Conservation (phyloP, 2,113 vertebrate genomes). For the Sisor rabdophorus region DNA sequence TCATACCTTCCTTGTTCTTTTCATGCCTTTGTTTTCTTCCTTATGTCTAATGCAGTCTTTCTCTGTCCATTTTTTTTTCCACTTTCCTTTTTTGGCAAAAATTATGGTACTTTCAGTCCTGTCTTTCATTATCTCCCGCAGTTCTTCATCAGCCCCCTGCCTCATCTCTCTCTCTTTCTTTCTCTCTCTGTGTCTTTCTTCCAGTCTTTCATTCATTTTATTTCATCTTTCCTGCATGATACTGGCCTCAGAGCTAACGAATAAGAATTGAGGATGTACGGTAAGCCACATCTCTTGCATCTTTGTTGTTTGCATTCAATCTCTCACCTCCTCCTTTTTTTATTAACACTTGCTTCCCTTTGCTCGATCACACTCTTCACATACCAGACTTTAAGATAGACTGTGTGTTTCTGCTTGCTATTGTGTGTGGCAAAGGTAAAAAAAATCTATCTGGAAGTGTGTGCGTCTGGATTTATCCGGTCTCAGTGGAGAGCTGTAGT, state of each 20-base stretch:
- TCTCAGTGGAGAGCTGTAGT: conserved; percentile 43
- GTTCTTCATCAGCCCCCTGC: neutral
- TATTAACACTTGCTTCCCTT: conserved; percentile 24
- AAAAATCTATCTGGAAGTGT: neutral
- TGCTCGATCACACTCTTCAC: conserved; percentile 22
- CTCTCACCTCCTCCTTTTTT: neutral
- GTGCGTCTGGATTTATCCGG: conserved; percentile 23
- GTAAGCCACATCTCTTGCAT: conserved; percentile 13
- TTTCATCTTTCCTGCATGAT: neutral
- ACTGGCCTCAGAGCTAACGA: neutral
- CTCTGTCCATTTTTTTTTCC: neutral
- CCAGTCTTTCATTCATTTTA: conserved; percentile 4
- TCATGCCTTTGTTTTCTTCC: neutral
- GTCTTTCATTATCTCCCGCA: conserved; percentile 28
- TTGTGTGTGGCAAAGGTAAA: conserved; percentile 4
- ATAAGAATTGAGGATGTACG: conserved; percentile 12
- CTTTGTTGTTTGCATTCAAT: neutral
- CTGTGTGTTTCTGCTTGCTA: neutral
- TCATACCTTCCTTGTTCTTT: neutral
- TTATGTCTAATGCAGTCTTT: neutral
- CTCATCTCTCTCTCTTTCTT: neutral
- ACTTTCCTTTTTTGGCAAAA: neutral
- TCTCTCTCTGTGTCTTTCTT: neutral
- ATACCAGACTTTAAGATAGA: neutral
- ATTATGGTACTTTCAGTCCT: conserved; percentile 9